phyloP scores from a whole-genome alignment of 2,113 vertebrate genomes.

The Pelecanoides urinatrix region DNA sequence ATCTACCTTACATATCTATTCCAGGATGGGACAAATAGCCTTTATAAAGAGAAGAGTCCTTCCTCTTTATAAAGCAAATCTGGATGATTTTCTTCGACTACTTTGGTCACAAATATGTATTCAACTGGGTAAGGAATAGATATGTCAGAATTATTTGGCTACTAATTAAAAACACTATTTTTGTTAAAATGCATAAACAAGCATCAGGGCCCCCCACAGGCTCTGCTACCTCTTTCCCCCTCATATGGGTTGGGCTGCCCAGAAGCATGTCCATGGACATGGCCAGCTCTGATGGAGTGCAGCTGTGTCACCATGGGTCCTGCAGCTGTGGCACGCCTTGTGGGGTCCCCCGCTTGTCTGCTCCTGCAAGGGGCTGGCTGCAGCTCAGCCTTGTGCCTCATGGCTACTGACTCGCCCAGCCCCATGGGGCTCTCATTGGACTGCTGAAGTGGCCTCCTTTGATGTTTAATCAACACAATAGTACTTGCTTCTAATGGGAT shows the following conservation, averaged over 20 bases:
- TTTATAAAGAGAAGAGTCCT: not conserved
- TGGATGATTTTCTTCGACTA: not conserved
- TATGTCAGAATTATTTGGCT: not conserved
- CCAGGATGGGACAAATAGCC: not conserved
- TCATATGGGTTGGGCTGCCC: not conserved
- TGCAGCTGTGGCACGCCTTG: not conserved
- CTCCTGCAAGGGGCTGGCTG: not conserved
- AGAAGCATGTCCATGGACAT: rapidly evolving
- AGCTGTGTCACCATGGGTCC: not conserved
- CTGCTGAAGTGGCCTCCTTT: not conserved
- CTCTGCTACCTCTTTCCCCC: not conserved
- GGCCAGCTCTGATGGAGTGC: not conserved
- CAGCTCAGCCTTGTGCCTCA: not conserved
- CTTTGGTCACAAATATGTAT: not conserved
- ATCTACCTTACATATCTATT: not conserved
- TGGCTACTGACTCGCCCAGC: rapidly evolving
- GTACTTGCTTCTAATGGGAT: not conserved
- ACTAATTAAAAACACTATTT: not conserved
- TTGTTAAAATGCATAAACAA: not conserved
- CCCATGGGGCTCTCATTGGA: not conserved
- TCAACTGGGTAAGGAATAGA: not conserved
- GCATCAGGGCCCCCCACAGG: not conserved
- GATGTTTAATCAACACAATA: not conserved
- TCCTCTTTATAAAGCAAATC: not conserved
- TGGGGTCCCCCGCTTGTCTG: no score